Conservation (phyloP, 2,797 vertebrate genomes). For the Crocodylus rhombifer region DNA sequence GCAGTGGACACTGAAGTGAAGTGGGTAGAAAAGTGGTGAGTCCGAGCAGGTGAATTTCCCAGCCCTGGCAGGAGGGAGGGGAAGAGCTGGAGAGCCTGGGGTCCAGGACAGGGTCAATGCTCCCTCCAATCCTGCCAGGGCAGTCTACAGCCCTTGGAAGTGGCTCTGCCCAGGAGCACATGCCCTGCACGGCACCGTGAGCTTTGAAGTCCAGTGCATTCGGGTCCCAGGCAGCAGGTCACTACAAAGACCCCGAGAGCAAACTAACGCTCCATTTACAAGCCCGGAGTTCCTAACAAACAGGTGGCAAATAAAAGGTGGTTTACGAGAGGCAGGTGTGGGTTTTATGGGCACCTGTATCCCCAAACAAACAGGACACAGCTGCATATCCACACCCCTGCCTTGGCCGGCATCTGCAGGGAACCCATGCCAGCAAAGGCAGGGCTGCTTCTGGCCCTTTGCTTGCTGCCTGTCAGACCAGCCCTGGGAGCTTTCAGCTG, state of each 20-base stretch:
- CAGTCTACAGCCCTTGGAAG: neutral
- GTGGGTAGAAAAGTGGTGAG: fast-evolving
- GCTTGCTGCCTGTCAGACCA: neutral
- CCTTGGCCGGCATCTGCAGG: neutral
- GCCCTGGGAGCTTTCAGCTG: neutral
- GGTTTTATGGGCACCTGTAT: neutral
- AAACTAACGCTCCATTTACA: neutral
- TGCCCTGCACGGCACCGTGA: no score
- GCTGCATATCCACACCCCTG: neutral
- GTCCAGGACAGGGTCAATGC: neutral
- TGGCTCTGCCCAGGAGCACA: neutral
- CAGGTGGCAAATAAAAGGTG: neutral
- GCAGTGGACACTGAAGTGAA: neutral
- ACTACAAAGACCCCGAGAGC: neutral
- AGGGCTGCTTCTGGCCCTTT: neutral
- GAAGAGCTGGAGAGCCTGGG: neutral
- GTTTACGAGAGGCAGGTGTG: neutral
- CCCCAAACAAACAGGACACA: neutral
- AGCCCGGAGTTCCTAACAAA: neutral
- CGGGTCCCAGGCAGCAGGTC: neutral
- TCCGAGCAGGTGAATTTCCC: neutral
- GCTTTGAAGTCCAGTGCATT: neutral
- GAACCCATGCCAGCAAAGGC: neutral
- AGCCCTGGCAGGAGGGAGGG: fast-evolving
- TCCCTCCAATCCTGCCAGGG: neutral